Evolutionary conservation across 2,113 vertebrate genomes (phyloP).

Genomic region (Hipposideros armiger): DNA sequence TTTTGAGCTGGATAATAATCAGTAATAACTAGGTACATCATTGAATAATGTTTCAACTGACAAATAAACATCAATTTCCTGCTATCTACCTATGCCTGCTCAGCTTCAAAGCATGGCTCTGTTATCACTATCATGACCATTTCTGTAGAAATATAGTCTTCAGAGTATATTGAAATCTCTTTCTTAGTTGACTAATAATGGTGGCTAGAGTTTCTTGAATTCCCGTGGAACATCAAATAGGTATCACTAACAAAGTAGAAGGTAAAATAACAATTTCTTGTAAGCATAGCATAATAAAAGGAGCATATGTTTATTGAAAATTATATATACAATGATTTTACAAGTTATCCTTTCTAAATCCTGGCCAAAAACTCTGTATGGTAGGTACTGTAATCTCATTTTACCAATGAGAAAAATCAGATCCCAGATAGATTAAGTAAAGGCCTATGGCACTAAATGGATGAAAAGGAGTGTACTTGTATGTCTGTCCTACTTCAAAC

Average conservation of each 20-base stretch:
- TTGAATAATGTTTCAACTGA: not conserved
- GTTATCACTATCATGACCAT: not conserved
- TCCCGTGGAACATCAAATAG: not conserved
- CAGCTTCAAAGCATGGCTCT: not conserved
- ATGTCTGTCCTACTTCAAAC: not conserved
- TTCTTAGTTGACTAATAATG: constrained; percentile 13
- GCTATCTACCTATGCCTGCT: not conserved
- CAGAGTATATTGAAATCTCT: not conserved
- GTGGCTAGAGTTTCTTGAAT: not conserved
- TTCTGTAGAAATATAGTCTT: constrained; percentile 23
- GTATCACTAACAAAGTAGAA: constrained; percentile 26
- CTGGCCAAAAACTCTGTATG: not conserved
- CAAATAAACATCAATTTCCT: not conserved
- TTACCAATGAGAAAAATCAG: not conserved
- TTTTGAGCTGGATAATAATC: not conserved
- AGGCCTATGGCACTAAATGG: not conserved
- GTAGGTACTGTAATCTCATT: not conserved
- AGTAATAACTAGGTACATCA: not conserved
- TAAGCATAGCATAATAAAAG: constrained; percentile 5
- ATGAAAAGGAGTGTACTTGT: not conserved
- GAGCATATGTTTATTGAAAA: not conserved
- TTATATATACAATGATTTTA: not conserved
- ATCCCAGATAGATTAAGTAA: not conserved
- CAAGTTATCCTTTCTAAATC: not conserved
- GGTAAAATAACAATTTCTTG: constrained; percentile 2